These are phyloP conservation scores for Calliopsis andreniformis DNA, from an alignment of 1,140 invertebrate species.

Conservation along the genomic window DNA sequence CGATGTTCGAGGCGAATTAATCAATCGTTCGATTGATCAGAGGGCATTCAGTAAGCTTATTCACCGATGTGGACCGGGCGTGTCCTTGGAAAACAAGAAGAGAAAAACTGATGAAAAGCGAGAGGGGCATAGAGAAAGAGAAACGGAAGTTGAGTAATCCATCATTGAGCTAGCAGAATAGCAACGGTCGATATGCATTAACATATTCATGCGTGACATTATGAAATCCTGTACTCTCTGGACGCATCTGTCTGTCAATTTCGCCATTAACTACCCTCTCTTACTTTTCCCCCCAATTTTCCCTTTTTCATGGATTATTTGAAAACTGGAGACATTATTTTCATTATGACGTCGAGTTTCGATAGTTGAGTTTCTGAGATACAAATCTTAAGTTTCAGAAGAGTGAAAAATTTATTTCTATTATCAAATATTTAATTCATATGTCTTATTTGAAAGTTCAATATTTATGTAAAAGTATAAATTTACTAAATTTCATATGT, in stretches of 20 bases:
- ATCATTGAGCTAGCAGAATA: constrained; percentile 39
- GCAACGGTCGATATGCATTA: constrained; percentile 44
- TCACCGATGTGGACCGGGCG: background rate
- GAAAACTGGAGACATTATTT: no score
- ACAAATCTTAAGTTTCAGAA: no score
- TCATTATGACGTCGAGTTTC: no score
- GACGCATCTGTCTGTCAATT: constrained; percentile 66
- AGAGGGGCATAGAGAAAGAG: constrained; percentile 4
- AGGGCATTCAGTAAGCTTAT: background rate
- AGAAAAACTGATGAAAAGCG: background rate
- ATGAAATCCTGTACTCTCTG: constrained; percentile 13
- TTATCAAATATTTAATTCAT: no score
- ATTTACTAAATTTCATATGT: no score
- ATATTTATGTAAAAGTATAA: no score
- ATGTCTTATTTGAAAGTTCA: no score
- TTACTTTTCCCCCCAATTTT: constrained; percentile 3
- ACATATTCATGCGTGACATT: constrained; percentile 68
- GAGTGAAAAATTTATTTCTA: no score
- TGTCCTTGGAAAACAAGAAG: constrained; percentile 9
- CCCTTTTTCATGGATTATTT: no score
- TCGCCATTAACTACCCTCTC: constrained; percentile 27
- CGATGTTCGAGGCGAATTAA: background rate
- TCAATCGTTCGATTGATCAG: constrained; percentile 37
- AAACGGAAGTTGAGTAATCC: constrained; percentile 39
- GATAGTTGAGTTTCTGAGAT: no score